Percentiles rank a stretch among this genome's conserved stretches.
These are phyloP conservation scores for Amazona vittata DNA, from an alignment of 2,113 vertebrate species.

Conservation along the genomic window DNA sequence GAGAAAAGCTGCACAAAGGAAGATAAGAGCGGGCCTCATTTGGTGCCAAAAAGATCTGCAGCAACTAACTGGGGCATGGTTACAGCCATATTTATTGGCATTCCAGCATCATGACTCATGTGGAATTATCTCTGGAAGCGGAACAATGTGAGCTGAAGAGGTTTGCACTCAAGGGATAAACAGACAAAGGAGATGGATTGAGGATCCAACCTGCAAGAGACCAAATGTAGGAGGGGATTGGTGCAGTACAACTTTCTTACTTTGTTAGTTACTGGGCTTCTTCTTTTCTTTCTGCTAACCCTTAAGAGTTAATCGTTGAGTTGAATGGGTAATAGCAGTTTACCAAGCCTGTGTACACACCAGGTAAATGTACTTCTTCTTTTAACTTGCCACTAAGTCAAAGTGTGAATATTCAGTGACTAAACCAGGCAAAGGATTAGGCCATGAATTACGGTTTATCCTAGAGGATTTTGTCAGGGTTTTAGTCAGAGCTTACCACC, in stretches of 20 bases:
- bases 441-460: not conserved
- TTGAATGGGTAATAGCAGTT: not conserved
- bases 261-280: not conserved
- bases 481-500: not conserved
- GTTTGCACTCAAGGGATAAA: conserved; percentile 51
- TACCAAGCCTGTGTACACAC: not conserved
- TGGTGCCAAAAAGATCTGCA: conserved; percentile 24
- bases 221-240: not conserved
- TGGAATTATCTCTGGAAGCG: conserved; percentile 9
- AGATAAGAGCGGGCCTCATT: conserved; percentile 18
- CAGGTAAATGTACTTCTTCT: not conserved
- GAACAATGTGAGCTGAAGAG: conserved; percentile 17
- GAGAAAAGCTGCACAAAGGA: not conserved
- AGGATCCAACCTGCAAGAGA: not conserved
- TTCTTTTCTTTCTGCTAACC: not conserved
- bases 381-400: not conserved
- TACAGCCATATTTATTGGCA: conserved; percentile 59
- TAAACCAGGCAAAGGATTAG: not conserved
- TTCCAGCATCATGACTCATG: conserved; percentile 52
- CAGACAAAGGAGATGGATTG: conserved; percentile 10
- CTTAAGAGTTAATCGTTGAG: not conserved
- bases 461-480: not conserved
- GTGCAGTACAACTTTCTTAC: not conserved
- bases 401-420: not conserved
- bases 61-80: not conserved